A percentile compares a stretch with the other conserved stretches of the same genome.
phyloP scores from a whole-genome alignment of 2,888 invertebrate genomes.

The Antheraea yamamai region DNA sequence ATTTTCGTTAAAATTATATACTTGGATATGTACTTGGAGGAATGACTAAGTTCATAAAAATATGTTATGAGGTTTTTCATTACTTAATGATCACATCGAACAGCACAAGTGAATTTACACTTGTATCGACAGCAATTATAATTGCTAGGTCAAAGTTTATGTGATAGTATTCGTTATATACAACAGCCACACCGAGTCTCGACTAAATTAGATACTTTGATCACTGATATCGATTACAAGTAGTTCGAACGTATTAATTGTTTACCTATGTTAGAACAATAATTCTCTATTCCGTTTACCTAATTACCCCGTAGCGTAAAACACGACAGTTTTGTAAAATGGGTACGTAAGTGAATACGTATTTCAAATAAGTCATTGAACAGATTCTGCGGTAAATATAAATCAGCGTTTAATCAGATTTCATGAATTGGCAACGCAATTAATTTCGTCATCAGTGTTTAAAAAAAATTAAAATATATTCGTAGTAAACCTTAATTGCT shows the following conservation, averaged over 20 bases:
- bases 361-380: background rate
- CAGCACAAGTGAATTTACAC: too few relatives aligned
- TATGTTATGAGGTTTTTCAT: background rate
- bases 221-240: background rate
- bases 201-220: too few relatives aligned
- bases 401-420: background rate
- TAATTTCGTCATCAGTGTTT: background rate
- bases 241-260: background rate
- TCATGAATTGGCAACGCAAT: background rate
- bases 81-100: background rate
- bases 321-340: background rate
- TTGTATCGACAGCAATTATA: too few relatives aligned
- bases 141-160: too few relatives aligned
- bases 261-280: background rate
- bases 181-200: too few relatives aligned
- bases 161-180: too few relatives aligned
- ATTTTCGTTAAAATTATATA: background rate
- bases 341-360: background rate
- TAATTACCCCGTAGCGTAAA: background rate
- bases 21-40: background rate
- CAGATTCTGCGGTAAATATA: background rate
- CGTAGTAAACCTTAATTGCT: too few relatives aligned
- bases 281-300: background rate
- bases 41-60: background rate
- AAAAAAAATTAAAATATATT: background rate